phyloP scores from a whole-genome alignment of 2,797 vertebrate species.

The Graptemys geographica region DNA sequence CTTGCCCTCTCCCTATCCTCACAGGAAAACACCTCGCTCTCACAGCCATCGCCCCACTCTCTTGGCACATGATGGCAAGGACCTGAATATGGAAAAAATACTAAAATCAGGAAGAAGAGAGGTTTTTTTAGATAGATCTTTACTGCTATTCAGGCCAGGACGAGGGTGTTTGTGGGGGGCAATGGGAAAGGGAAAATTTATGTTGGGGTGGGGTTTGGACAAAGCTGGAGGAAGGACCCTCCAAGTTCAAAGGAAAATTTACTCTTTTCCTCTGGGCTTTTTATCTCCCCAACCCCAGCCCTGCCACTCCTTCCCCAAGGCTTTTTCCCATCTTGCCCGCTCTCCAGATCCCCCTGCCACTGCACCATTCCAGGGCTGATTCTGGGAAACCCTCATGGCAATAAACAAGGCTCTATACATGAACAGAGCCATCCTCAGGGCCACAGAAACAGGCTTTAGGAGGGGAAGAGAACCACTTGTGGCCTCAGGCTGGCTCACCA shows the following conservation, averaged over 20 bases:
- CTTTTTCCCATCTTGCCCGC: neutral
- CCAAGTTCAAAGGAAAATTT: neutral
- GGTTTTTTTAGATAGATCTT: neutral
- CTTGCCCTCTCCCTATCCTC: neutral
- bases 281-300: neutral
- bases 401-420: neutral
- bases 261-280: neutral
- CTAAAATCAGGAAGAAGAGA: neutral
- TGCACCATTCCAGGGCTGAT: neutral
- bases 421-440: neutral
- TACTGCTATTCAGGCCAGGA: neutral
- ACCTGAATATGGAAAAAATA: rapidly evolving
- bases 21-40: neutral
- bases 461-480: neutral
- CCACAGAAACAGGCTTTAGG: rapidly evolving
- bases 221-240: neutral
- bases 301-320: neutral
- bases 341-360: neutral
- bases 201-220: neutral
- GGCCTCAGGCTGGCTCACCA: neutral
- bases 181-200: neutral
- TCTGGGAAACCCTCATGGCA: neutral
- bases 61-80: rapidly evolving
- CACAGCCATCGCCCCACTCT: neutral
- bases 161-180: neutral